These are phyloP conservation scores for Sycophila texana DNA, from an alignment of 2,888 invertebrate species.

Conservation along the genomic window DNA sequence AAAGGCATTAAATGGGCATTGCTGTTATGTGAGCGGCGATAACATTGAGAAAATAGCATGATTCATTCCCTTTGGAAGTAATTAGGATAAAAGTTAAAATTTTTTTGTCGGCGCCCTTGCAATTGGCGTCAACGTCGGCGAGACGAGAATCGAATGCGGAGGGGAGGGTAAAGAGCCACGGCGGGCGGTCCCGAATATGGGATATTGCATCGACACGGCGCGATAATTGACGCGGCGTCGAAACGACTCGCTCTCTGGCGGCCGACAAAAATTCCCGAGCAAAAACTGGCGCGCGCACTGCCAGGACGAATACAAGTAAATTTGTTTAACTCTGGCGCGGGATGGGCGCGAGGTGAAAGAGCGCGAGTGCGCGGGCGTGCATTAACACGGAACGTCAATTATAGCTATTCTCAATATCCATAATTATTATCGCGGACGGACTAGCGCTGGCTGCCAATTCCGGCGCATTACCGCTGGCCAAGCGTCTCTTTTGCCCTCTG, in stretches of 20 bases:
- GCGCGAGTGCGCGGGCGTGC: slow-evolving; percentile 56
- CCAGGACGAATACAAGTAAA: slow-evolving; percentile 58
- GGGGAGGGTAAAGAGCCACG: too few species aligned
- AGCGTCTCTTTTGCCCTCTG: slow-evolving; percentile 39
- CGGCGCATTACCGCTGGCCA: slow-evolving; percentile 44
- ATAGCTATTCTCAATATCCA: slow-evolving; percentile 72
- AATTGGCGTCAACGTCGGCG: slow-evolving; percentile 39
- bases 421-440: slow-evolving; percentile 67
- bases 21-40: neutral
- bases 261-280: slow-evolving; percentile 45
- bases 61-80: neutral
- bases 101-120: slow-evolving; percentile 16
- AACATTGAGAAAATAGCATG: neutral
- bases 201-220: slow-evolving; percentile 47
- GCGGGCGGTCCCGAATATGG: slow-evolving; percentile 13
- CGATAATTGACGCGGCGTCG: slow-evolving; percentile 56
- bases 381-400: slow-evolving; percentile 69
- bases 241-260: slow-evolving; percentile 37
- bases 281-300: slow-evolving; percentile 17
- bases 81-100: slow-evolving; percentile 20
- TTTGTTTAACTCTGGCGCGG: slow-evolving; percentile 65
- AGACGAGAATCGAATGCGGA: slow-evolving; percentile 44
- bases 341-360: slow-evolving; percentile 26
- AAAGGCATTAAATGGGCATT: neutral
- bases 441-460: slow-evolving; percentile 46